Evolutionary conservation across 2,113 vertebrate species (phyloP).

Genomic region (Rutilus rutilus): DNA sequence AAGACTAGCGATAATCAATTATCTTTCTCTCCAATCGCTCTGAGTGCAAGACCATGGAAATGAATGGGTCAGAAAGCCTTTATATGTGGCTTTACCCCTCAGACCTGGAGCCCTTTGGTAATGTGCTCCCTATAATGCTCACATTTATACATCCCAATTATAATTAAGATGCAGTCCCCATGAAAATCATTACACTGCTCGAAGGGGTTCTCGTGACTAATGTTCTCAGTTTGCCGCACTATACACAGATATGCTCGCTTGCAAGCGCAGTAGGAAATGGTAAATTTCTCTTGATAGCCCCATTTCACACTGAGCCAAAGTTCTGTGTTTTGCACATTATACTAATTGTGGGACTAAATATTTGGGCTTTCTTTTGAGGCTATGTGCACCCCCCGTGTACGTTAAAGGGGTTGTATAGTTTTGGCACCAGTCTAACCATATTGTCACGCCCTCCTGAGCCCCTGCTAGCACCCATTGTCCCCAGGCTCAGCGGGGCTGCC

Average conservation of each 20-base stretch:
- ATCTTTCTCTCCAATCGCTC: constrained; percentile 66
- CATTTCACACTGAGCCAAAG: constrained; percentile 27
- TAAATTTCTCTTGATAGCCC: constrained; percentile 21
- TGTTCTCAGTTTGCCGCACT: constrained; percentile 8
- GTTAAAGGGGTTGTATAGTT: constrained; percentile 68
- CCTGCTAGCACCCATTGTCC: constrained; percentile 77
- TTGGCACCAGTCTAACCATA: constrained; percentile 66
- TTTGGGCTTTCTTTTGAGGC: constrained; percentile 32
- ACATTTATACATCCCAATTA: constrained; percentile 39
- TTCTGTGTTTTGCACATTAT: constrained; percentile 37
- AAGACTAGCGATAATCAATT: neutral
- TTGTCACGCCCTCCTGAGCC: constrained; percentile 74
- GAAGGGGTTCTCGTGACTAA: constrained; percentile 14
- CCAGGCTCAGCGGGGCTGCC: constrained; percentile 70
- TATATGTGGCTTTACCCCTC: constrained; percentile 19
- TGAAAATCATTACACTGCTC: constrained; percentile 47
- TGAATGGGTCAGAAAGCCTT: constrained; percentile 46
- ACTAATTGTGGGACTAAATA: constrained; percentile 32
- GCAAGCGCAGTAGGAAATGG: constrained; percentile 12
- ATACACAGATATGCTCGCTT: constrained; percentile 35
- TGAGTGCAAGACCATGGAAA: constrained; percentile 65
- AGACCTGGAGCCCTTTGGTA: constrained; percentile 28
- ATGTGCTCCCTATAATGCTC: constrained; percentile 17
- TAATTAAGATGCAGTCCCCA: constrained; percentile 51
- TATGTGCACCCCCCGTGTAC: neutral